These are phyloP conservation scores for Sympetrum striolatum DNA, from an alignment of 2,888 invertebrate genomes.

Conservation along the genomic window DNA sequence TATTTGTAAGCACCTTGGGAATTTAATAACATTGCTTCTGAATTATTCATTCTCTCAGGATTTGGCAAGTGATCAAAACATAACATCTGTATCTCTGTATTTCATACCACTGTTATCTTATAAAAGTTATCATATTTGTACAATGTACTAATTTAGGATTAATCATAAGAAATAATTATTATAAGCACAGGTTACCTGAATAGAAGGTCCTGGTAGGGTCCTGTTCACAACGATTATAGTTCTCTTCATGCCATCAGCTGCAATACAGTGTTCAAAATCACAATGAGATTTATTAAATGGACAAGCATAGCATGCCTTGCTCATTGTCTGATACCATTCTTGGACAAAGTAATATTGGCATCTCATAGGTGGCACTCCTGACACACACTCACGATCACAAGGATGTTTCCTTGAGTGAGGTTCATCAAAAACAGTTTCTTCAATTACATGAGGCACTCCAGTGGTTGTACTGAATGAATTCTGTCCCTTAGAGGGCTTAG, in stretches of 20 bases:
- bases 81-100: too few species aligned
- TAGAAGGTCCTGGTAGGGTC: slow-evolving; percentile 84
- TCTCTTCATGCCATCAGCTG: slow-evolving; percentile 81
- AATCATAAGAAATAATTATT: too few species aligned
- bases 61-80: too few species aligned
- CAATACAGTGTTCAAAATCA: slow-evolving; percentile 77
- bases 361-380: slow-evolving; percentile 67
- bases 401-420: slow-evolving; percentile 59
- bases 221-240: slow-evolving; percentile 82
- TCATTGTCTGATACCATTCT: slow-evolving; percentile 85
- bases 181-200: slow-evolving; percentile 68
- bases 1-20: too few species aligned
- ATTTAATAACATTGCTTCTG: too few species aligned
- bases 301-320: slow-evolving; percentile 87
- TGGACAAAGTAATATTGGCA: slow-evolving; percentile 77
- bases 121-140: too few species aligned
- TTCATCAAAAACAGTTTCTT: neutral
- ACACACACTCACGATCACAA: slow-evolving; percentile 72
- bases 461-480: neutral
- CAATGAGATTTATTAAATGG: slow-evolving; percentile 80
- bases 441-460: neutral
- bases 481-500: neutral
- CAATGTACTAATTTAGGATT: too few species aligned
- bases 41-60: too few species aligned
- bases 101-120: too few species aligned